Base-by-base conservation (phyloP, 2,888 invertebrate genomes). In the Synergus itoensis region DNA sequence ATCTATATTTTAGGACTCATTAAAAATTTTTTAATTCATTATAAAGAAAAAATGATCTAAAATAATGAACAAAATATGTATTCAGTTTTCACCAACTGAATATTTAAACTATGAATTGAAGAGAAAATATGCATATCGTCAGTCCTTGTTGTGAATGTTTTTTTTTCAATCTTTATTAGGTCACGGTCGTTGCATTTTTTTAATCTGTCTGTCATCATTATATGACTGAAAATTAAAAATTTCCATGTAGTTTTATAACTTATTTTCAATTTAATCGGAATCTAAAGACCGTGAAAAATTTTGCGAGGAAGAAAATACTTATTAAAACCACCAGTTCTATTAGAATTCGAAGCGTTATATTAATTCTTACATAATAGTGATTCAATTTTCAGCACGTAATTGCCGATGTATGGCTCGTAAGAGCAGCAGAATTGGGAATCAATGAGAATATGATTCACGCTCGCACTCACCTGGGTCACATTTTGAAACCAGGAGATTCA, bases 401-500 rank as follows among this genome's bases (percentile, higher is more conserved):
- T 76, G 96, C 98, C 7, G 99, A 99, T 92, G 96, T 97, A 45
- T 99, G 98, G 98, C 95, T 99, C 1, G 97, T 98, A 0, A 96
- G 96, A 90, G 95, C 97, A 21, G 96, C 96, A 78, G 97, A 98
- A 87, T 93, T 98, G 76, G 99, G 99, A 0, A 93, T 96, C 1
- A 96, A 95, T 82, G 96, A 97, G 64, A 97, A 95, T 86, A 95
- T 96, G 0, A 95, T 97, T 84, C 98, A 98, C 90, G 95, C 97
- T 9, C 95, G 96, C 84, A 98, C 99, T 1, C 99, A 99, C 93
- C 93, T 99, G 69, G 99, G 99, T 0, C 97, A 98, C 91, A 92
- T 99, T 83, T 93, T 99, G 67, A 97, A 97, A 89, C 96, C 97
- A 64, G 99, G 99, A 9, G 99, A 99, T 92, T 95, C 96, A 1